Evolutionary conservation across 2,113 vertebrate species (phyloP).

Genomic region (Rana temporaria): DNA sequence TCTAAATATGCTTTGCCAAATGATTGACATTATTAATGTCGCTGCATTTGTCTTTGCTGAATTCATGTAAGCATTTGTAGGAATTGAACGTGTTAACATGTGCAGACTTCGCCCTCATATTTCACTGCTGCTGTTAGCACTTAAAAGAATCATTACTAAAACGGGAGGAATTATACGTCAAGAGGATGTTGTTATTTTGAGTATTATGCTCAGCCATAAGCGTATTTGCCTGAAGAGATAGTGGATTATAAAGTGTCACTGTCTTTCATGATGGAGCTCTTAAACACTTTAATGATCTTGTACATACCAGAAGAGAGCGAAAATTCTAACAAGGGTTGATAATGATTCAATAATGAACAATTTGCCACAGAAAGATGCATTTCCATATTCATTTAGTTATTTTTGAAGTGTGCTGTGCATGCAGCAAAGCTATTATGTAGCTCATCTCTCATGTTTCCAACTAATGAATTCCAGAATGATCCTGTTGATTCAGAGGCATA

Average conservation of each 20-base stretch:
- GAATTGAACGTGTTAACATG: constrained; percentile 65
- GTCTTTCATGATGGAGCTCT: constrained; percentile 74
- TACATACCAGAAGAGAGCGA: constrained; percentile 73
- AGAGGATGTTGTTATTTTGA: constrained; percentile 71
- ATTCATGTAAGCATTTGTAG: constrained; percentile 4
- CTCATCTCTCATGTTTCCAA: constrained; percentile 69
- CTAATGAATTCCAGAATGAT: constrained; percentile 77
- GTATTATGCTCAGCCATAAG: constrained; percentile 72
- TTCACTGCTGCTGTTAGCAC: constrained; percentile 70
- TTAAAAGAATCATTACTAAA: constrained; percentile 67
- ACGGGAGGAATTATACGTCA: constrained; percentile 66
- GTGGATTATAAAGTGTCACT: constrained; percentile 72
- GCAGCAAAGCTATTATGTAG: constrained; percentile 74
- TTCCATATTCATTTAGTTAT: constrained; percentile 78
- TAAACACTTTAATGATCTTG: constrained; percentile 76
- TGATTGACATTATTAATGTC: too few species aligned
- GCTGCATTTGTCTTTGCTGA: background rate
- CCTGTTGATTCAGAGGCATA: constrained; percentile 69
- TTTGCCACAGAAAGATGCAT: constrained; percentile 73
- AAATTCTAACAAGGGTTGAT: constrained; percentile 75
- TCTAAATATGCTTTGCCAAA: too few species aligned
- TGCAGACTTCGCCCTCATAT: constrained; percentile 60
- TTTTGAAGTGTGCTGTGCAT: constrained; percentile 75
- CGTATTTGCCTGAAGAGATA: constrained; percentile 77
- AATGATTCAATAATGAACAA: constrained; percentile 78